A percentile compares a stretch with the other conserved stretches of the same genome.
phyloP scores from a whole-genome alignment of 2,888 invertebrate species.

The Pandemis cinnamomeana region DNA sequence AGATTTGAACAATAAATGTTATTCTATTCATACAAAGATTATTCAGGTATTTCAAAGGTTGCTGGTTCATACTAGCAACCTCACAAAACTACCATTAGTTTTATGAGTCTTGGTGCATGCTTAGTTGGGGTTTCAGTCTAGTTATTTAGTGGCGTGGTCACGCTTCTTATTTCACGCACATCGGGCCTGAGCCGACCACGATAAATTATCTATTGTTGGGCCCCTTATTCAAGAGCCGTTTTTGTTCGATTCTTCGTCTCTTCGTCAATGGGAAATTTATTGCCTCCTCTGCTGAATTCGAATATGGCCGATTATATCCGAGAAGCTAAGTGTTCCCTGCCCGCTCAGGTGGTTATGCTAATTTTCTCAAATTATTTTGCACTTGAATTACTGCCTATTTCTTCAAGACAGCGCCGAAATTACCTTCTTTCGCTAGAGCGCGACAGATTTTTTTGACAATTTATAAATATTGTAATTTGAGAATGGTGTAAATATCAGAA shows the following conservation, averaged over 20 bases:
- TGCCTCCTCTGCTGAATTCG: constrained; percentile 76
- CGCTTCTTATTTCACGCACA: constrained; percentile 66
- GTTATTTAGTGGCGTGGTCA: constrained; percentile 47
- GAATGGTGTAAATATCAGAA: not conserved
- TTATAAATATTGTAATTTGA: not conserved
- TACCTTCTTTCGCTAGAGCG: not conserved
- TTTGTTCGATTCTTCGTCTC: constrained; percentile 83
- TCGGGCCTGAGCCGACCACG: constrained; percentile 68
- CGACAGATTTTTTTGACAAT: not conserved
- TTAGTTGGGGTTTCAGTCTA: constrained; percentile 12
- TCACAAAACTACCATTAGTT: not conserved
- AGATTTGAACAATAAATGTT: no score
- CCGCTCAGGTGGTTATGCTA: constrained; percentile 67
- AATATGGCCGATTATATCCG: constrained; percentile 79
- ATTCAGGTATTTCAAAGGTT: no score
- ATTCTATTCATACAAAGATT: no score
- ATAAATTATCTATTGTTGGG: constrained; percentile 82
- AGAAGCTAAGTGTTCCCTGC: constrained; percentile 70
- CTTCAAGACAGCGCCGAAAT: constrained; percentile 45
- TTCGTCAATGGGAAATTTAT: constrained; percentile 83
- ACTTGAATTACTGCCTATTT: constrained; percentile 54
- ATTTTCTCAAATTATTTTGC: constrained; percentile 65
- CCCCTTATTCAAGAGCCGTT: constrained; percentile 77
- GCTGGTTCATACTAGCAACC: no score
- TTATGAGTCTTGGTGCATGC: not conserved